Evolutionary conservation across 2,113 vertebrate genomes (phyloP).

Genomic region (Hyperoodon ampullatus): DNA sequence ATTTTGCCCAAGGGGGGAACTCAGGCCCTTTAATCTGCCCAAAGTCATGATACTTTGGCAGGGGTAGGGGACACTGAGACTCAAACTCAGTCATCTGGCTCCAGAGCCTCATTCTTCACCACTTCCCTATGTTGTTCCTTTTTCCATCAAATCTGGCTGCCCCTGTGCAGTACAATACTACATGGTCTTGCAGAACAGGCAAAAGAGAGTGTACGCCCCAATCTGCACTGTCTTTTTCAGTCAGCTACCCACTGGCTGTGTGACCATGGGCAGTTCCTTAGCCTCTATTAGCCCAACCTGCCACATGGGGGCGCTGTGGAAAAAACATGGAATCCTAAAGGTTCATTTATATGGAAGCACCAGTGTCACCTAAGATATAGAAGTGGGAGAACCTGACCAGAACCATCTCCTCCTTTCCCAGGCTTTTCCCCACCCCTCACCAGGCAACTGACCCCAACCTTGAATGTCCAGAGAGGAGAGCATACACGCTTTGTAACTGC

Average conservation of each 20-base stretch:
- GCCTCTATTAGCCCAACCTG: not conserved
- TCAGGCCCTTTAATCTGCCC: not conserved
- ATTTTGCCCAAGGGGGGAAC: not conserved
- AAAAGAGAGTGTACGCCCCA: rapidly evolving
- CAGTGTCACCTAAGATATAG: not conserved
- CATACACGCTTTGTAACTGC: not conserved
- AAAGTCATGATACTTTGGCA: not conserved
- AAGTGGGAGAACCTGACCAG: not conserved
- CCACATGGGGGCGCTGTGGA: not conserved
- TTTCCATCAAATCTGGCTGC: not conserved
- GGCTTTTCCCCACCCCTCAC: not conserved
- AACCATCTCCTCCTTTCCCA: not conserved
- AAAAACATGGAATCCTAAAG: not conserved
- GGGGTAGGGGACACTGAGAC: not conserved
- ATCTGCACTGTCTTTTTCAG: not conserved
- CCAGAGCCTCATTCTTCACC: not conserved
- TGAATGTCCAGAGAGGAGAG: not conserved
- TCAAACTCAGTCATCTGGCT: not conserved
- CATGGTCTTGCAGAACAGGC: not conserved
- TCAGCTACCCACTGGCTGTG: not conserved
- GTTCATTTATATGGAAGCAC: not conserved
- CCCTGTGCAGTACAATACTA: not conserved
- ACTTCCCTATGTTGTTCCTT: not conserved
- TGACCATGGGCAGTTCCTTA: not conserved
- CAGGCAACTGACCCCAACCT: not conserved